Evolutionary conservation across 2,797 vertebrate genomes (phyloP), one percentile per base, ranked within the genome.

Genomic region (Heterohyrax brucei): DNA sequence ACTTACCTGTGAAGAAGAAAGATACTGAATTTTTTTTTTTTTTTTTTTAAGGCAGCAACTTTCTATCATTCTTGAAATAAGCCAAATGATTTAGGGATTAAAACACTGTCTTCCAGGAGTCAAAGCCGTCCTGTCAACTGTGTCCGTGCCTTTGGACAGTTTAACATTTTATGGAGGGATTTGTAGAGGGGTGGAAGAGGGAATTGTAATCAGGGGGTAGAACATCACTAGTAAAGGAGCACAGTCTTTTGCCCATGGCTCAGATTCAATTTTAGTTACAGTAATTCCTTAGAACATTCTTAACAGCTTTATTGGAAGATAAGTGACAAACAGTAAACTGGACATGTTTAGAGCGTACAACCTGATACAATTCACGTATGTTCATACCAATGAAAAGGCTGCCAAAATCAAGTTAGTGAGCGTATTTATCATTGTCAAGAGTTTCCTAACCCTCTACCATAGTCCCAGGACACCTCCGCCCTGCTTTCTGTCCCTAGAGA

Each of bases 1-100:
- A 96, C 96, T 95, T 96, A 98, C 95, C 92, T 97, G 87, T 73
- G 48, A 85, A 94, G 83, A 93, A 97, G 75, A 97, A 97, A 93
- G 96, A 91, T 79, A 66, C 86, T 70, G 39, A 89, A 89, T 95
- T 39, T 39, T 39, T 39, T 80, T 66, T 91, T 95, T 93, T 79
- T 64, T 91, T 96, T 93, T 88, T 83, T 85, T 50, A n/a, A 93
- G 82, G 82, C 30, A 87, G 85, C 79, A 95, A 70, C 76, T 94
- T 95, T 89, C 48, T 80, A 76, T 92, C 83, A 61, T 91, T 96
- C 80, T 86, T 16, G n/a, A 72, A 95, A 89, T 91, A 24, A 91
- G 48, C 46, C n/a, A 87, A 86, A 94, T 79, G 77, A 91, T 46
- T 91, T 3, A 53, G 21, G 5, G 91, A 95, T 96, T 96, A 94